Base-by-base conservation (phyloP, 2,888 invertebrate species). In the Epirrhoe alternata region DNA sequence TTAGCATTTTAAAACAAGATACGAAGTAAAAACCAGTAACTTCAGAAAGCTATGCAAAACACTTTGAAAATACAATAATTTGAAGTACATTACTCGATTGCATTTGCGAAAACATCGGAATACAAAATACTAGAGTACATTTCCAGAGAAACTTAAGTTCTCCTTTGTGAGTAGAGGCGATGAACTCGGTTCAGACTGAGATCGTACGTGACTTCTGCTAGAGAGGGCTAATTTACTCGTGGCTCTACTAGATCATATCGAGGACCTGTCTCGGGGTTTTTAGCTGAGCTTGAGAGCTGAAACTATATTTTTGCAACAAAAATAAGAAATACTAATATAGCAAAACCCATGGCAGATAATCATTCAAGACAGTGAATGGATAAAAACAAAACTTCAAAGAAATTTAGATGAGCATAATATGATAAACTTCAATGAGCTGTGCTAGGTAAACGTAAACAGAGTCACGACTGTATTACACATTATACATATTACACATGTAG, bases 201-300 rank as follows among this genome's bases (percentile, higher is more conserved):
- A 53, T 52, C 30, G 67, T 63, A 67, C 67, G 67, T 67, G 67
- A 67, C 67, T 62, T 49, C 56, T 30, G 45, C 42, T 51, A 38
- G 33, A 64, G 55, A 42, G 1, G 52, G 63, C 67, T 67, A 56
- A 67, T 67, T 63, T 63, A 49, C 63, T 52, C 38, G 42, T 14
- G 31, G 16, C n/a, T 38, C 42, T 17, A 42, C 30, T 14, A 14
- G 31, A 56, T 61, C 33, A 55, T 51, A 55, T 61, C 24, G 45
- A 49, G 54, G 17, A 57, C 42, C 35, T 45, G n/a, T 38, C 16
- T 57, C 10, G 24, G 16, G 24, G 35, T 38, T 59, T 51, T 30
- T 14, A 31, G 30, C 14, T 45, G 45, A 60, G 53, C 12, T 42
- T 42, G 38, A 42, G 38, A 12, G 38, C 10, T 24, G 3, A 24